Base-by-base conservation (phyloP, 2,113 vertebrate genomes). In the Ammospiza caudacuta region DNA sequence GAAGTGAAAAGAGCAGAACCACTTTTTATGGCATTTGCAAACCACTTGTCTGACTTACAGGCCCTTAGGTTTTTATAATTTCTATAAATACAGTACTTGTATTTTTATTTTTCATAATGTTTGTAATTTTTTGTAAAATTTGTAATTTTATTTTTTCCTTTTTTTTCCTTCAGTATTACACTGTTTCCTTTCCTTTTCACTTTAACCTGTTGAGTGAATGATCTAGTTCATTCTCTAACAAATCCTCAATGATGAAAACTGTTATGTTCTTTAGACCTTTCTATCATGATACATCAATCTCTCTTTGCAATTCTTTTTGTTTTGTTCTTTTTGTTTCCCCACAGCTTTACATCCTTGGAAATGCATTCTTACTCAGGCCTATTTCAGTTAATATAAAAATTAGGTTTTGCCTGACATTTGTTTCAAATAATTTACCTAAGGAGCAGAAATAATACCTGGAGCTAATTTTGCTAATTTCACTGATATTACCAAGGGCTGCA, bases 341-440 rank as follows among this genome's bases (percentile, higher is more conserved):
- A 9, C 35, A 58, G 43, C 8, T 87, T 89, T 84, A 29, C 12
- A 49, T 5, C 16, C 9, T 25, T 76, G 28, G 78, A 87, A 90
- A 63, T 54, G 7, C 37, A n/a, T 86, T 62, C 33, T 33, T 5
- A 54, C n/a, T 88, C 28, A 66, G 51, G 16, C 25, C 18, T 66
- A 12, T 84, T 80, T 93, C 51, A 88, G 37, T 33, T 90, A 85
- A 83, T 62, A 29, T 6, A 82, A 77, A 58, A 86, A 57, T 35
- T 35, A 83, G 21, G 9, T 66, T 88, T 80, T 90, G 7, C 57
- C 25, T 73, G 75, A 76, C 12, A 35, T 27, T 80, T 61, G 13
- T 61, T 96, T 95, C 49, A 90, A 93, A 87, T 79, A 67, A 27
- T 73, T 61, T 92, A 64, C 37, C 47, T 33, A 74, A 90, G 76